phyloP scores from a whole-genome alignment of 2,888 invertebrate species.

The Athetis lepigone region DNA sequence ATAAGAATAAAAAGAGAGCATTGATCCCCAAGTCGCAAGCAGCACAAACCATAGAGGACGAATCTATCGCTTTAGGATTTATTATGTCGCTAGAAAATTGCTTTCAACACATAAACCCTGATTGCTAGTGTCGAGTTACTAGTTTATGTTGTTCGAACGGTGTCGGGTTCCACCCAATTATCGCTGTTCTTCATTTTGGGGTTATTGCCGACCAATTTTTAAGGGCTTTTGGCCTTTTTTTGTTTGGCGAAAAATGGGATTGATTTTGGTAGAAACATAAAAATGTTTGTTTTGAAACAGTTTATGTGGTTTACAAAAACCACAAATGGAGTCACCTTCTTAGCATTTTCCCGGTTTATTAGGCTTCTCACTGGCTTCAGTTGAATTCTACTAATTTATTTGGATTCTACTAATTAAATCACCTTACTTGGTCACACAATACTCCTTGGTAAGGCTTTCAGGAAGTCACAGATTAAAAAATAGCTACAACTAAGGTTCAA shows the following conservation, averaged over 20 bases:
- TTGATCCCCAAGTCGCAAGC: constrained; percentile 50
- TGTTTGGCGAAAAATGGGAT: constrained; percentile 1
- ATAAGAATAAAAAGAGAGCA: background rate
- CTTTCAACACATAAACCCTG: constrained; percentile 82
- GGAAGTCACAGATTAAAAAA: too few species aligned
- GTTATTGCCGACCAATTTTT: constrained; percentile 40
- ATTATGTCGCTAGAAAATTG: constrained; percentile 83
- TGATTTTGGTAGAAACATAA: constrained; percentile 11
- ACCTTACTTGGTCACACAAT: too few species aligned
- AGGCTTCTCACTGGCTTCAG: too few species aligned
- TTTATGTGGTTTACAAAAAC: too few species aligned
- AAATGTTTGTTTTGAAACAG: background rate
- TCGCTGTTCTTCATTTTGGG: constrained; percentile 49
- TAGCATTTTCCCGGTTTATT: too few species aligned
- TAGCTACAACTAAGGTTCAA: too few species aligned
- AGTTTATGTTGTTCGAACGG: constrained; percentile 69
- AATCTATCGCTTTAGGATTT: constrained; percentile 86
- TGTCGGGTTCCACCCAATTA: constrained; percentile 72
- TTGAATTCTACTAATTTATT: too few species aligned
- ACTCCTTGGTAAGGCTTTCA: too few species aligned
- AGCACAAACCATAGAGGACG: constrained; percentile 67
- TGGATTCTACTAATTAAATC: too few species aligned
- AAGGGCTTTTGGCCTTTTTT: constrained; percentile 13
- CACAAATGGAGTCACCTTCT: too few species aligned
- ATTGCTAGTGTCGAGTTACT: constrained; percentile 85